These are phyloP conservation scores for Fukomys damarensis DNA, from an alignment of 2,113 vertebrate genomes.

Conservation along the genomic window DNA sequence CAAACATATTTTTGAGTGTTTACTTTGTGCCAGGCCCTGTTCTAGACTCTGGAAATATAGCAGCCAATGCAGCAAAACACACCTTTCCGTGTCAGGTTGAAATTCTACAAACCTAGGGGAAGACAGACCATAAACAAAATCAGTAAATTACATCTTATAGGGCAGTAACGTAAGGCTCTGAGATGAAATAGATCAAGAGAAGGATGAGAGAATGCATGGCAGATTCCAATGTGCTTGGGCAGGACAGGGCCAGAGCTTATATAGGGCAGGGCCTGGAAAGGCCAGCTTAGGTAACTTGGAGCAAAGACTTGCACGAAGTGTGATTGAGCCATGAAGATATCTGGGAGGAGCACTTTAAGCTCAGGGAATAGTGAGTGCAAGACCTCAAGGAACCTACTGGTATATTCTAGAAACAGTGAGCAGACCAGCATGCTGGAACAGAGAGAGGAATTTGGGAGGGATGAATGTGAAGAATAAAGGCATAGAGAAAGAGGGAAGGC, in stretches of 20 bases:
- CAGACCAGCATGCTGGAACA: not conserved
- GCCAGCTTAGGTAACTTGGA: not conserved
- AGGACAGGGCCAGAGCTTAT: not conserved
- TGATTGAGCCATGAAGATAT: not conserved
- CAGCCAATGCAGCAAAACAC: not conserved
- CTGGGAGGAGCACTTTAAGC: not conserved
- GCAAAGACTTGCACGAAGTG: not conserved
- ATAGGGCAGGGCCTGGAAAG: not conserved
- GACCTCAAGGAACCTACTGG: not conserved
- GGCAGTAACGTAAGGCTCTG: not conserved
- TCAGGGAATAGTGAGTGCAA: not conserved
- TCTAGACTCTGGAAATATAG: not conserved
- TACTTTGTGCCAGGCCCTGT: not conserved
- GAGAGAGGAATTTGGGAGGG: not conserved
- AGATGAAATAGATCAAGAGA: not conserved
- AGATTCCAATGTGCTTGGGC: not conserved
- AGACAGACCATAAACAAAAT: not conserved
- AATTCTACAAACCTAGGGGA: not conserved
- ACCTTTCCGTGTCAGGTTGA: not conserved
- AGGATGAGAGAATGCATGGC: not conserved
- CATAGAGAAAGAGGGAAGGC: not conserved
- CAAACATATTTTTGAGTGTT: not conserved
- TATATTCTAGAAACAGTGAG: not conserved
- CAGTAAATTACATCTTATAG: not conserved
- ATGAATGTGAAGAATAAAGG: not conserved